Evolutionary conservation across 2,888 invertebrate genomes (phyloP).

Genomic region (Stramonita haemastoma): DNA sequence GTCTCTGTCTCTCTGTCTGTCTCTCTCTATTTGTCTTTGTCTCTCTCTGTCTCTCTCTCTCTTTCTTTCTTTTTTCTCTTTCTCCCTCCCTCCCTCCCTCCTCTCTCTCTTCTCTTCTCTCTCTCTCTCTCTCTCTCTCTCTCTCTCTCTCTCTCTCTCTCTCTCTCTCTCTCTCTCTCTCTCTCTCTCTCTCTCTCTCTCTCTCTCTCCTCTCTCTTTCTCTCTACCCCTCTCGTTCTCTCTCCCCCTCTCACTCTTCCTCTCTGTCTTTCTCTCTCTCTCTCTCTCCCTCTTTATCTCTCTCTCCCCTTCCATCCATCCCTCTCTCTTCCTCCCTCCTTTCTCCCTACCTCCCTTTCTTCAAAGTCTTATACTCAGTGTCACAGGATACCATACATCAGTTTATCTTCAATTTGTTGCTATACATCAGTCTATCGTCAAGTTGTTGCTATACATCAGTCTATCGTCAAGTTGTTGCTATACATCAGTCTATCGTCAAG

Average conservation of each 20-base stretch:
- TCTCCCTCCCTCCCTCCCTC: neutral
- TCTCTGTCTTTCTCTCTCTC: neutral
- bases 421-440: too few species aligned
- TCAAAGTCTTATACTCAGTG: too few species aligned
- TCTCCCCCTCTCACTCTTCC: too few species aligned
- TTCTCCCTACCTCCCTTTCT: neutral
- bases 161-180: neutral
- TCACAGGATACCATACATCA: too few species aligned
- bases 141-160: neutral
- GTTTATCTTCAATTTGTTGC: too few species aligned
- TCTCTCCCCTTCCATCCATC: neutral
- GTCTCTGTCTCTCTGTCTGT: too few species aligned
- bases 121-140: neutral
- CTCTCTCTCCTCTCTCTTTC: slow-evolving; percentile 1
- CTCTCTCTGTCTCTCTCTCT: neutral
- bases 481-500: too few species aligned
- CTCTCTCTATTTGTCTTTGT: neutral
- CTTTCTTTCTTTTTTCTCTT: neutral
- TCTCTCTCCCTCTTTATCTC: neutral
- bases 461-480: too few species aligned
- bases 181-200: neutral
- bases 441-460: too few species aligned
- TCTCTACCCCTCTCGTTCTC: neutral
- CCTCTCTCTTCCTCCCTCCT: neutral
- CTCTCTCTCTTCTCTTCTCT: neutral